A percentile compares a stretch with the other conserved stretches of the same genome.
phyloP scores from a whole-genome alignment of 2,113 vertebrate genomes.

The Mellivora capensis region DNA sequence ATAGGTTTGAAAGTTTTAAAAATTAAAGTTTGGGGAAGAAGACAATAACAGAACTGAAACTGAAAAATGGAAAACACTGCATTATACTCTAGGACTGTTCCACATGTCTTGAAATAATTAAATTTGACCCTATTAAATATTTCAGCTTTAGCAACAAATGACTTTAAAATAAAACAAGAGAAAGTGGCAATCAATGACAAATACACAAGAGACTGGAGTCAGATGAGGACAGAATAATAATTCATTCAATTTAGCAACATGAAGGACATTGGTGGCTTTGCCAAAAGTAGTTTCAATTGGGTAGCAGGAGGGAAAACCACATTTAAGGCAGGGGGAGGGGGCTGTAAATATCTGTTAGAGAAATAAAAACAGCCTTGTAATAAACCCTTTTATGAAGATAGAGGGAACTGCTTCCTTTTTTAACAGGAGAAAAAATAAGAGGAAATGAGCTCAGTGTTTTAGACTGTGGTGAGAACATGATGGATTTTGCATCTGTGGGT shows the following conservation, averaged over 20 bases:
- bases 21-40: not conserved
- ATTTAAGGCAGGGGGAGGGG: not conserved
- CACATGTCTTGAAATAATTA: conserved; percentile 1
- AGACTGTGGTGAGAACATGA: not conserved
- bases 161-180: conserved; percentile 1
- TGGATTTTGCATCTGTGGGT: not conserved
- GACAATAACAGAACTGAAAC: not conserved
- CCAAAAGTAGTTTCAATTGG: not conserved
- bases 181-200: not conserved
- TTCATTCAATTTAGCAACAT: not conserved
- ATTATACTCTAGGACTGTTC: not conserved
- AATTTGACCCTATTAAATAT: not conserved
- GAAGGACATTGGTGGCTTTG: not conserved
- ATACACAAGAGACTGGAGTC: not conserved
- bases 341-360: not conserved
- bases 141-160: not conserved
- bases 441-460: not conserved
- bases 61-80: not conserved
- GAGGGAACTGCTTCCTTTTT: not conserved
- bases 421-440: not conserved
- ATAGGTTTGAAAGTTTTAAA: not conserved
- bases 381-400: not conserved
- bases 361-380: not conserved
- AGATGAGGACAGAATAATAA: conserved; percentile 12
- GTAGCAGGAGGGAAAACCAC: not conserved